Evolutionary conservation across 1,140 invertebrate species (phyloP).

Genomic region (Antheraea mylitta): DNA sequence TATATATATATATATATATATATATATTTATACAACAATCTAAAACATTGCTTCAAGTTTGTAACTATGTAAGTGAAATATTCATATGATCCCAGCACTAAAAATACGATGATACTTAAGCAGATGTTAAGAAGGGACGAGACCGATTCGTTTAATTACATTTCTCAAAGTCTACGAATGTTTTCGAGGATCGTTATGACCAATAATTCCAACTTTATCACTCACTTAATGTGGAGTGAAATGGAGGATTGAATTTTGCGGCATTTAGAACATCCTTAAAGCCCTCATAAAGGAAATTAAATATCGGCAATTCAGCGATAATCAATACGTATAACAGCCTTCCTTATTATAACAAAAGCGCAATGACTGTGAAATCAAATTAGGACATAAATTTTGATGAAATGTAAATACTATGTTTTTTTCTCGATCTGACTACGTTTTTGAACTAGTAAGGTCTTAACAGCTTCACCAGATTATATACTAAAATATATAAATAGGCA

Average conservation of each 20-base stretch:
- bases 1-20: too few species aligned
- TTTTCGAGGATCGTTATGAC: slow-evolving; percentile 8
- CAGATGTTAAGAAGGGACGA: not conserved
- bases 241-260: not conserved
- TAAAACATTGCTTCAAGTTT: too few species aligned
- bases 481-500: too few species aligned
- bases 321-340: not conserved
- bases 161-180: slow-evolving; percentile 6
- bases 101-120: not conserved
- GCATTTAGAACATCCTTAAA: slow-evolving; percentile 4
- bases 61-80: not conserved
- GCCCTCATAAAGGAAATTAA: not conserved
- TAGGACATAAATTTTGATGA: too few species aligned
- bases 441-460: too few species aligned
- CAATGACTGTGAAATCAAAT: too few species aligned
- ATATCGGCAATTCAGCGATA: not conserved
- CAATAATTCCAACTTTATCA: slow-evolving; percentile 7
- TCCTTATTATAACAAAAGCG: too few species aligned
- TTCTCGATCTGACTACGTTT: too few species aligned
- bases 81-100: not conserved
- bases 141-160: slow-evolving; percentile 6
- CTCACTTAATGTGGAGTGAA: slow-evolving; percentile 8
- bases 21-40: too few species aligned
- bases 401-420: too few species aligned
- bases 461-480: too few species aligned